Evolutionary conservation across 2,797 vertebrate species (phyloP).

Genomic region (Lithobates sylvaticus): DNA sequence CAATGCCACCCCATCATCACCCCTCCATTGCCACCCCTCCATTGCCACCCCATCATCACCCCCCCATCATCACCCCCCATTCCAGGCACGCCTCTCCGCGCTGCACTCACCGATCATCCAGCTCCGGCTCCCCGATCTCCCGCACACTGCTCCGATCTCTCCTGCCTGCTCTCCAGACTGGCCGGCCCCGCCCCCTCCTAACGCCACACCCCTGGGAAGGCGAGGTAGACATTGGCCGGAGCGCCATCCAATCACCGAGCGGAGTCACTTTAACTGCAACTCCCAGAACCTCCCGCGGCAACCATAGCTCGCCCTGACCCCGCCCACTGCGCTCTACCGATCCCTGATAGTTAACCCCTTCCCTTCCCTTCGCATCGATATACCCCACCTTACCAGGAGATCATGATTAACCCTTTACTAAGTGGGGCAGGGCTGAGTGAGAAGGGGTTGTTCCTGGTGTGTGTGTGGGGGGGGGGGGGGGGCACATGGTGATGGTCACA

Average conservation of each 20-base stretch:
- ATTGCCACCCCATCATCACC: no score
- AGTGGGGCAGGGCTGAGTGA: no score
- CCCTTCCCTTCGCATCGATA: not conserved
- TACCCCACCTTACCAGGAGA: not conserved
- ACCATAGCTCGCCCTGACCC: conserved; percentile 6
- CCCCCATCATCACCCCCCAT: no score
- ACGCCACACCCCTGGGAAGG: not conserved
- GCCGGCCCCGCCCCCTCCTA: not conserved
- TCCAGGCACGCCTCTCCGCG: no score
- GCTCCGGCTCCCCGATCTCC: not conserved
- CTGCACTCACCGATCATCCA: not conserved
- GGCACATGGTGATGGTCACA: no score
- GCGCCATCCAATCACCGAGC: not conserved
- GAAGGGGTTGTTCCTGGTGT: no score
- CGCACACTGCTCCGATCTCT: not conserved
- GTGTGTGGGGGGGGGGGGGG: no score
- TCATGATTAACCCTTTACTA: no score
- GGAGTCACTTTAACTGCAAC: not conserved
- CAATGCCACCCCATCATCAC: no score
- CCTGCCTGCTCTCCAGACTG: not conserved
- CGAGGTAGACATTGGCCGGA: not conserved
- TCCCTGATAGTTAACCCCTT: not conserved
- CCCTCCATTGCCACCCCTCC: no score
- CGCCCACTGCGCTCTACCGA: not conserved
- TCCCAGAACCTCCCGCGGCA: not conserved